phyloP scores from a whole-genome alignment of 2,888 invertebrate species.

The Dorcus hopei region DNA sequence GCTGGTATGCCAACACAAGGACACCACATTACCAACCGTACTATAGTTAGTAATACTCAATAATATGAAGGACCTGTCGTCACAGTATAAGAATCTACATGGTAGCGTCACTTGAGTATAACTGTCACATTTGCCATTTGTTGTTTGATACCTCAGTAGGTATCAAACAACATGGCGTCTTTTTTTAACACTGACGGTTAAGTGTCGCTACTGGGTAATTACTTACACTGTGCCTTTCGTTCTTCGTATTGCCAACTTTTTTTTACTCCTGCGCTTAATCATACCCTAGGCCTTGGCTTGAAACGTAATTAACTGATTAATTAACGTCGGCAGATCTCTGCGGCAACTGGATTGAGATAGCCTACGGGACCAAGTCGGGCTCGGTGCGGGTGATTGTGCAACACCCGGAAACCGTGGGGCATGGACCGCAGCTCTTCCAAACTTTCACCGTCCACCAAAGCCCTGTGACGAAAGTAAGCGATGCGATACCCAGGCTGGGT shows the following conservation, averaged over 20 bases:
- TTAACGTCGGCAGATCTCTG: slow-evolving; percentile 68
- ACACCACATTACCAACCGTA: slow-evolving; percentile 32
- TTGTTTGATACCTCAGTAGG: no score
- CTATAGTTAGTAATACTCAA: neutral
- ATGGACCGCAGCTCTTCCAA: slow-evolving; percentile 97
- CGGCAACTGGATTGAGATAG: slow-evolving; percentile 99
- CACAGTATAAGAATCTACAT: neutral
- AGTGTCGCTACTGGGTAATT: no score
- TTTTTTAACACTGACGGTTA: no score
- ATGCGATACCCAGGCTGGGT: no score
- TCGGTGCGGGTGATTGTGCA: slow-evolving; percentile 97
- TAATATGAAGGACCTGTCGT: neutral
- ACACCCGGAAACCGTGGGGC: slow-evolving; percentile 98
- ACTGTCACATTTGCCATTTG: no score
- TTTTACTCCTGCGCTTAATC: neutral
- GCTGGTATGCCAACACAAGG: slow-evolving; percentile 51
- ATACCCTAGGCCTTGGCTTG: neutral
- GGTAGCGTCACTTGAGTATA: no score
- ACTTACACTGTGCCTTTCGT: neutral
- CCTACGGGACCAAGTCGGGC: slow-evolving; percentile 95
- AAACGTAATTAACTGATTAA: neutral
- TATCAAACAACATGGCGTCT: no score
- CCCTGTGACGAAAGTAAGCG: slow-evolving; percentile 82
- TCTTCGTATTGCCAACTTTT: neutral
- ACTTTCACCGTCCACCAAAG: slow-evolving; percentile 97